Base-by-base conservation (phyloP, 1,140 invertebrate species). In the Anastrepha ludens region DNA sequence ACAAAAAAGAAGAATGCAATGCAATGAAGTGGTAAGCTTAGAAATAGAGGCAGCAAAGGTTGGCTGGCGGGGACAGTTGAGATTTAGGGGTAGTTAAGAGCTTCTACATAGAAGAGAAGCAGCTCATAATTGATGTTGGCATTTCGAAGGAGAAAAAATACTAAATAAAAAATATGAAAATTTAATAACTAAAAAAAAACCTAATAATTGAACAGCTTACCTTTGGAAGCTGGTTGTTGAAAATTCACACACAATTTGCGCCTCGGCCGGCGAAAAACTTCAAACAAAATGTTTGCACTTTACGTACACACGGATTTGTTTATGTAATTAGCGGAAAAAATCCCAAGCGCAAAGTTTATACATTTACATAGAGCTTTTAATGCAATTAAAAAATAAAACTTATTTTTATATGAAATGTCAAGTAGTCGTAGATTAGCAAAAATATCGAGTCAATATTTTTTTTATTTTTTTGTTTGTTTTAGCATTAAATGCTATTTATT, bases 201-300 rank as follows among this genome's bases (percentile, higher is more conserved):
- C 0, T 13, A 62, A 62, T 17, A 62, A 62, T 62, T 2, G 4
- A 55, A 81, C 47, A 9, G n/a, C 44, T 55, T 55, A 81, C 74
- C 74, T 81, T 50, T 81, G 17, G 20, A 11, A 17, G 74, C 20
- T 20, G 13, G n/a, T 20, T 11, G 47, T 47, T n/a, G 44, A 47
- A 81, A 81, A 81, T 20, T 81, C 74, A 55, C 44, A 55, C 44
- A n/a, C 17, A 55, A 55, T 81, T 81, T 55, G 44, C 47, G 2
- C 41, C 3, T 20, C 20, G 47, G n/a, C 44, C 13, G 47, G 47
- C 47, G n/a, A 81, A 81, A 55, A 55, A 81, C 17, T 55, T n/a
- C 47, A 20, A 58, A 58, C 44, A 50, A 81, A 81, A 81, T 47
- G 44, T 47, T 74, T 74, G 70, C 44, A 58, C 60, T 4, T 9